Evolutionary conservation across 2,113 vertebrate genomes (phyloP).

Genomic region (Chlamydotis undulata): DNA sequence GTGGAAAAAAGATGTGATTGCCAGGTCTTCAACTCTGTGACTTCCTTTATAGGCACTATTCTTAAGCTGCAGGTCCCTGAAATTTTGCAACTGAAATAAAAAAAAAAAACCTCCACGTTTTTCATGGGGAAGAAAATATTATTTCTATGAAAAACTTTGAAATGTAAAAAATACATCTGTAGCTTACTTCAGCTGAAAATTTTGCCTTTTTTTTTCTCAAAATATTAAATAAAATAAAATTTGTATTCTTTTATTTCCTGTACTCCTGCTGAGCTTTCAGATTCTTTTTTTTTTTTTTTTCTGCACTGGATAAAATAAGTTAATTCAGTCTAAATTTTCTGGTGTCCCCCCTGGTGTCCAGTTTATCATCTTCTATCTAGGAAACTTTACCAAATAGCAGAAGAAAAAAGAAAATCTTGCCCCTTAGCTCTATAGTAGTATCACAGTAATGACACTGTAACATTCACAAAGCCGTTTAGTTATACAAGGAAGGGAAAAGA

Average conservation of each 20-base stretch:
- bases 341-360: rapidly evolving
- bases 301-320: not conserved
- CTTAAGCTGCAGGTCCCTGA: not conserved
- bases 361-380: not conserved
- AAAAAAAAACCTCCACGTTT: not conserved
- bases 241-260: not conserved
- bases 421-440: not conserved
- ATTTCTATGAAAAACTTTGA: not conserved
- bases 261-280: not conserved
- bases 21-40: not conserved
- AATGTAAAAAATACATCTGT: not conserved
- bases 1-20: not conserved
- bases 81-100: not conserved
- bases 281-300: not conserved
- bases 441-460: not conserved
- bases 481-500: not conserved
- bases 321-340: not conserved
- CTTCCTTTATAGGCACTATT: not conserved
- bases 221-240: not conserved
- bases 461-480: not conserved
- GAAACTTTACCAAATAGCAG: not conserved
- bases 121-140: not conserved
- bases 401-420: not conserved
- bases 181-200: not conserved
- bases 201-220: not conserved